A percentile compares a stretch with the other conserved stretches of the same genome.
These are phyloP conservation scores for Caprella mutica DNA, from an alignment of 2,888 invertebrate species.

Conservation along the genomic window DNA sequence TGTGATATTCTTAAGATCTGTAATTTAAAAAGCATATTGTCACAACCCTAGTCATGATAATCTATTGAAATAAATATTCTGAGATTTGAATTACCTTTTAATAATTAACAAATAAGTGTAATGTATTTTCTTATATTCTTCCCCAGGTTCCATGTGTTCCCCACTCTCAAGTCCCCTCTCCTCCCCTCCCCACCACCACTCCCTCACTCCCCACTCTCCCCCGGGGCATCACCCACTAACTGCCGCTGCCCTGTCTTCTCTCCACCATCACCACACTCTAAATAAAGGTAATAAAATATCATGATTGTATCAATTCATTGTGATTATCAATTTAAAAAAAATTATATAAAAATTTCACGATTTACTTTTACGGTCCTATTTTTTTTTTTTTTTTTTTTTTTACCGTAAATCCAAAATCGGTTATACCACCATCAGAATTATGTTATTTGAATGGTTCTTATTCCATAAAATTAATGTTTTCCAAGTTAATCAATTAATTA, in stretches of 20 bases:
- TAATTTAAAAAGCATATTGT: too few species aligned
- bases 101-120: background rate
- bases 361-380: too few species aligned
- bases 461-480: too few species aligned
- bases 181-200: background rate
- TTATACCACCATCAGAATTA: too few species aligned
- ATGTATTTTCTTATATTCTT: background rate
- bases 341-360: too few species aligned
- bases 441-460: too few species aligned
- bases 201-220: background rate
- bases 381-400: too few species aligned
- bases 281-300: background rate
- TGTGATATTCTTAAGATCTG: too few species aligned
- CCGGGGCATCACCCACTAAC: background rate
- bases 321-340: too few species aligned
- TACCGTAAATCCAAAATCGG: too few species aligned
- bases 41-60: slow-evolving; percentile 13
- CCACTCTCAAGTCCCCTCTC: background rate
- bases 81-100: background rate
- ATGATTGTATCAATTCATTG: too few species aligned
- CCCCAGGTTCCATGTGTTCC: background rate
- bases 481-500: too few species aligned
- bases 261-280: background rate
- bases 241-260: background rate
- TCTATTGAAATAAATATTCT: background rate